A percentile compares a stretch with the other conserved stretches of the same genome.
Conservation (phyloP, 35 echinoderm and acorn worm genomes). For the Patiria miniata region DNA sequence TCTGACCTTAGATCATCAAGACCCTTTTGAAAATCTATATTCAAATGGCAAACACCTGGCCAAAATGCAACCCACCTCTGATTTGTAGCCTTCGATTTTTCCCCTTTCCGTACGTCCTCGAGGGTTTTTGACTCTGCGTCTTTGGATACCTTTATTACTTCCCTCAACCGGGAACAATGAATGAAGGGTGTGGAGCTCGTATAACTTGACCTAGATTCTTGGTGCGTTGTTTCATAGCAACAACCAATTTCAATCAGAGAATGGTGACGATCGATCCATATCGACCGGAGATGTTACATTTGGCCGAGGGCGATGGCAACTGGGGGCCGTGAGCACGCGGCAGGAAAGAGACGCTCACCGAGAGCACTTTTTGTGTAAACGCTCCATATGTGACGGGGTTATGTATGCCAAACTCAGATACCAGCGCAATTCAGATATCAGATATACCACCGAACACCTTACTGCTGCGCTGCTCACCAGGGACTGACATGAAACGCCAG, state of each 20-base stretch:
- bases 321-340: neutral
- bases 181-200: neutral
- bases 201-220: slow-evolving; percentile 1
- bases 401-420: too few species aligned
- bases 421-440: too few species aligned
- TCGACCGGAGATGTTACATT: neutral
- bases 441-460: too few species aligned
- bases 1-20: neutral
- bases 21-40: neutral
- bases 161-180: slow-evolving; percentile 7
- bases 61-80: neutral
- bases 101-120: neutral
- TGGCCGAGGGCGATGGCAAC: neutral
- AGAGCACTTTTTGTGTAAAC: slow-evolving; percentile 13
- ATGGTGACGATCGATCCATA: neutral
- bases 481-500: too few species aligned
- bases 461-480: too few species aligned
- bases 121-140: too few species aligned
- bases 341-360: neutral
- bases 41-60: neutral
- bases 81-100: slow-evolving; percentile 15
- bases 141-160: too few species aligned
- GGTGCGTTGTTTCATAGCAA: neutral
- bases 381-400: neutral
- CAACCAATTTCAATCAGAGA: neutral